A percentile compares a stretch with the other conserved stretches of the same genome.
phyloP scores from a whole-genome alignment of 1,140 invertebrate genomes.

The Cataglyphis hispanica region DNA sequence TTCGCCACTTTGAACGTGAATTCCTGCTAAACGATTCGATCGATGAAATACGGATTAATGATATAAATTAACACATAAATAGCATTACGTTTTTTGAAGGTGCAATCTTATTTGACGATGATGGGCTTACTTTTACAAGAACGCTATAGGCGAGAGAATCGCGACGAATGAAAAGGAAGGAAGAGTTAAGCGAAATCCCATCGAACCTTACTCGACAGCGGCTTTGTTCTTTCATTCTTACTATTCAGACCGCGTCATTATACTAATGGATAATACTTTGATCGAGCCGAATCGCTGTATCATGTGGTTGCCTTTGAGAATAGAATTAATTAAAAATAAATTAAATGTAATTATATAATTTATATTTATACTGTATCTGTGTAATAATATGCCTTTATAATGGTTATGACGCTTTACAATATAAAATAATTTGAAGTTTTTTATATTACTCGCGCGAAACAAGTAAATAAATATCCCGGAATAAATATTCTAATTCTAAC shows the following conservation, averaged over 20 bases:
- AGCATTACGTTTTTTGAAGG: too few species aligned
- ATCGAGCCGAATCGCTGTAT: background rate
- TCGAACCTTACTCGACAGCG: background rate
- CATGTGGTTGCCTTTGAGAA: background rate
- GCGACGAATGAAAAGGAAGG: background rate
- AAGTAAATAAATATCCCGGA: constrained; percentile 11
- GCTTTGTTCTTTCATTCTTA: background rate
- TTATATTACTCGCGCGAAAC: background rate
- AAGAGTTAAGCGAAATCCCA: background rate
- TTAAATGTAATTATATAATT: background rate
- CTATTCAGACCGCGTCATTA: background rate
- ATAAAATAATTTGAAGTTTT: background rate
- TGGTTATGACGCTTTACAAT: background rate
- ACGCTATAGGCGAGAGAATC: constrained; percentile 55
- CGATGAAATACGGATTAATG: too few species aligned
- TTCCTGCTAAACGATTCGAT: too few species aligned
- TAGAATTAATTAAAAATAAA: constrained; percentile 11
- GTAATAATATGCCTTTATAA: background rate
- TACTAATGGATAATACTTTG: background rate
- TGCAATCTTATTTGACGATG: too few species aligned
- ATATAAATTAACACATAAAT: too few species aligned
- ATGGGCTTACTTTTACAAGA: background rate
- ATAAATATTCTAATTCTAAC: too few species aligned
- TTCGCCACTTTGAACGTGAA: too few species aligned
- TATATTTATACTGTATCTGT: background rate